Base-by-base conservation (phyloP, 2,797 vertebrate species). In the Cephalopachus bancanus region DNA sequence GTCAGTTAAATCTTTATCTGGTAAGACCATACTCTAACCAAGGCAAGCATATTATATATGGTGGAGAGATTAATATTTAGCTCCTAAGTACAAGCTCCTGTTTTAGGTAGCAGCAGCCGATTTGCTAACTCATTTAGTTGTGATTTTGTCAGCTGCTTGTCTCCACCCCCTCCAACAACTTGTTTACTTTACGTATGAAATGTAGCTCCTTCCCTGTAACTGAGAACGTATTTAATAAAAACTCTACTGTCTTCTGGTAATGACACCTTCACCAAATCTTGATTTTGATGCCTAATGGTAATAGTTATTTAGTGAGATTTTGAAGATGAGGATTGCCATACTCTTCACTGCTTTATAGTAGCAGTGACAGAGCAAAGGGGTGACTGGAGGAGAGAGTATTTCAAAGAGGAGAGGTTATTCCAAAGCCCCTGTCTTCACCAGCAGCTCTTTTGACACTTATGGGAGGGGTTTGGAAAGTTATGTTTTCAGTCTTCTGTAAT, bases 161-260 rank as follows among this genome's bases (percentile, higher is more conserved):
- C 33, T 10, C 22, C 1, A 1, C 79, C 12, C 75, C 44, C 44
- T 44, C 44, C 44, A 44, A 44, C 53, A 37, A 44, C 19, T 60
- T 75, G 44, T 88, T 74, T 65, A n/a, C 74, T 88, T 83, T 79
- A 17, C 30, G 10, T 67, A 49, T 94, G 60, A 76, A 87, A 91
- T 72, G 24, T 33, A 92, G 37, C 26, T 24, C 19, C 28, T 65
- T 94, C 8, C 28, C 57, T 65, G 10, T 79, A 26, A 53, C 75
- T 80, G 69, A 81, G 53, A 93, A 74, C 57, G 9, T 30, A 5
- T 55, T 72, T 81, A 19, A 16, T 60, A 30, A 72, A 85, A 72
- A 20, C 14, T 55, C 75, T 51, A 33, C 0, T 59, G 44, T 72
- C 76, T 92, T 83, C 64, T 87, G 12, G n/a, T 71, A 62, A 55